Evolutionary conservation across 2,113 vertebrate species (phyloP), one percentile per base, ranked within the genome.

Genomic region (Atlantisia rogersi): DNA sequence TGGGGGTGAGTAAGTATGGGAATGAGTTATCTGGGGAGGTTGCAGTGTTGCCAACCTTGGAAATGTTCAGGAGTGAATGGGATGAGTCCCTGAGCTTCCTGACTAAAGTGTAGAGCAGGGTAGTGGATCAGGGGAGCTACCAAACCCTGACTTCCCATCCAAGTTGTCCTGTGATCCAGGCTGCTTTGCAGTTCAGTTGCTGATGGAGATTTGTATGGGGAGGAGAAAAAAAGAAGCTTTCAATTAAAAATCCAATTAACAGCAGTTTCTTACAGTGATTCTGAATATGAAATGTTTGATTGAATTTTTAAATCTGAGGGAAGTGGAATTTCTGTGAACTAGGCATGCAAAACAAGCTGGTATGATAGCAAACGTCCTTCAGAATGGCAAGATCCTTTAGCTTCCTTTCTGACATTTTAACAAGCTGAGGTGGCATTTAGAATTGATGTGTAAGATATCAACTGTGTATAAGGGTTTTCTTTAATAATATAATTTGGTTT

Each of bases 211-310:
- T 94, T 89, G 17, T 92, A 90, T 95, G 80, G 86, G 68, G 62
- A 82, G 59, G 60, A 69, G 11, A 75, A 94, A 94, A 94, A 96
- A 73, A 65, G 24, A 14, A 70, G 10, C 19, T 82, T 97, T 91
- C 83, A 94, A 88, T 94, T 94, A 95, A 86, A 86, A 96, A 86
- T 95, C 63, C 92, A 90, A 13, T 96, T 95, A 94, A 73, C 73
- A 65, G 18, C 21, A 4, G 70, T 56, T 92, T 86, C 63, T 84
- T 95, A 65, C 15, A 74, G 35, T 58, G 44, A 90, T 96, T 94
- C 90, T 87, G 65, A 88, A 84, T 95, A 87, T 89, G 56, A 94
- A 74, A 81, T 82, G 31, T 94, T 97, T 73, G 92, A 91, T 97
- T 91, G 86, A 55, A 26, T 97, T 91, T 96, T 84, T 69, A 56